Evolutionary conservation across 2,113 vertebrate genomes (phyloP), one percentile per base, ranked within the genome.

Genomic region (Pterocles gutturalis): DNA sequence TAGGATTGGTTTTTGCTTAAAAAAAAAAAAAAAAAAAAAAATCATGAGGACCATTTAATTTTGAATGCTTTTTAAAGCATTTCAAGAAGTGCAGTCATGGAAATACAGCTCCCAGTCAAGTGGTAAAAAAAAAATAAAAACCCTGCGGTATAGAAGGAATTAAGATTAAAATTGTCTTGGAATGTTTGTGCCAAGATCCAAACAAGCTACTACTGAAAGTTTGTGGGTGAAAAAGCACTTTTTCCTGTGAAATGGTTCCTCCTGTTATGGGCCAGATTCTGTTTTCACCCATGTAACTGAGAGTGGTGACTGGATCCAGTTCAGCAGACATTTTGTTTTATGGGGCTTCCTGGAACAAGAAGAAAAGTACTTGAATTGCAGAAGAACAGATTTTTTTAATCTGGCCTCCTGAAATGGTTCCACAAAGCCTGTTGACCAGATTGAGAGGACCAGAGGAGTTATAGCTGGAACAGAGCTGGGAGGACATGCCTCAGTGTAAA

Each of bases 321-420:
- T 93, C 55, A 89, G 38, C 60, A 91, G 76, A 70, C n/a, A 20
- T 91, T 93, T 91, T 83, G 21, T 31, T 82, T 91, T 64, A 64
- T 25, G 25, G 54, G 19, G 16, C 48, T 87, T 93, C 73, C 54
- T 65, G 62, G 53, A 85, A 79, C 0, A 5, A 85, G 65, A 55
- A 75, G 72, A 53, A 92, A 89, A 84, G 34, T 31, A 25, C 22
- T 54, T 58, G 43, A 65, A 5, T 11, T 88, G 46, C 43, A 33
- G 81, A 70, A 77, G 49, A 76, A n/a, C 22, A 46, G 57, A 24
- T 58, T 34, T 54, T 69, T 61, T 48, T 46, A 3, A 66, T 70
- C 55, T 79, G 26, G 36, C 53, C 33, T 89, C 20, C 66, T 79
- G 43, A 87, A 86, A 55, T 2, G 4, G 20, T 73, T 93, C 64